phyloP scores from a whole-genome alignment of 1,140 invertebrate genomes.

The Whitmania pigra region DNA sequence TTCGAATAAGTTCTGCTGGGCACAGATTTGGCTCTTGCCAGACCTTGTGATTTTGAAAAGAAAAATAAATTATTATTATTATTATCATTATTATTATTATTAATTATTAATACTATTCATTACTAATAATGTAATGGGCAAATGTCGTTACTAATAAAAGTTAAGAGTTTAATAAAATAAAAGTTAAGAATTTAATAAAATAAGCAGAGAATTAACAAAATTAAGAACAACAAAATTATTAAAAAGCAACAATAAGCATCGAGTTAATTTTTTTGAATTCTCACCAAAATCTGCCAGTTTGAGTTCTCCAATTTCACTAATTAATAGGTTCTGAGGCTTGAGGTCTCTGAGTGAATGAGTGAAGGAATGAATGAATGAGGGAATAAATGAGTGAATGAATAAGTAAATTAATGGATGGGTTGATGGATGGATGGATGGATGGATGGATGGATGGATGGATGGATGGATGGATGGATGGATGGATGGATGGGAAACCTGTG shows the following conservation, averaged over 20 bases:
- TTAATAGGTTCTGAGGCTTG: constrained; percentile 60
- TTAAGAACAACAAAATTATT: neutral
- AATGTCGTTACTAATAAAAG: too few relatives aligned
- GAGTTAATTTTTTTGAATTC: neutral
- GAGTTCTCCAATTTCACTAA: constrained; percentile 57
- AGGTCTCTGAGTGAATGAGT: constrained; percentile 43
- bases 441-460: neutral
- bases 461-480: neutral
- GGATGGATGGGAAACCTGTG: constrained; percentile 42
- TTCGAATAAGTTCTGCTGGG: constrained; percentile 63
- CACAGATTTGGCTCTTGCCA: constrained; percentile 68
- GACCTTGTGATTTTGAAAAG: constrained; percentile 29
- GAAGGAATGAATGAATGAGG: neutral
- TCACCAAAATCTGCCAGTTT: constrained; percentile 53
- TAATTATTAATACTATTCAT: too few relatives aligned
- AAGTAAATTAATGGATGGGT: neutral
- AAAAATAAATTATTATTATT: too few relatives aligned
- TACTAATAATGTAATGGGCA: too few relatives aligned
- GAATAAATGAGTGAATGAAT: neutral
- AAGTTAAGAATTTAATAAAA: too few relatives aligned
- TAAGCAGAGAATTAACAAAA: neutral
- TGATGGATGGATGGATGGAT: neutral
- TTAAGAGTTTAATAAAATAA: too few relatives aligned
- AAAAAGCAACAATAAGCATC: too few relatives aligned
- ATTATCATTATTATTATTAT: too few relatives aligned